These are phyloP conservation scores for Hydrochoerus hydrochaeris DNA, from an alignment of 2,113 vertebrate genomes.

Conservation along the genomic window DNA sequence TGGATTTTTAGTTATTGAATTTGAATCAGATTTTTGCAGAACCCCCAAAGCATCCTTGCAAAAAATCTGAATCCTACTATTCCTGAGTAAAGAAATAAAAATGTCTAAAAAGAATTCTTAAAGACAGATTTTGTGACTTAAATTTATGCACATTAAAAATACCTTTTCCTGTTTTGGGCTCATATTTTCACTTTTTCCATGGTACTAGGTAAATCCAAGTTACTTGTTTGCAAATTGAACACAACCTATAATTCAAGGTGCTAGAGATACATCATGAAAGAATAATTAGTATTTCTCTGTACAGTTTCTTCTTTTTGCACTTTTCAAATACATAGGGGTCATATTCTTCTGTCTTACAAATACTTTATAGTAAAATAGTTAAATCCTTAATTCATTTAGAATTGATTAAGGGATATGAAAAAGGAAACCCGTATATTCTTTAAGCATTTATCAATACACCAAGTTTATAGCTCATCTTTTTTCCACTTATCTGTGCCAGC, in stretches of 20 bases:
- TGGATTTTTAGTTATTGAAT: background rate
- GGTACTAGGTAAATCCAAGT: background rate
- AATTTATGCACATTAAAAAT: constrained; percentile 17
- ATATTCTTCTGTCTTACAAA: background rate
- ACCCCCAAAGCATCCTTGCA: background rate
- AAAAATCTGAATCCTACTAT: background rate
- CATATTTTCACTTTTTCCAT: background rate
- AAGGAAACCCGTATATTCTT: background rate
- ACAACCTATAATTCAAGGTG: background rate
- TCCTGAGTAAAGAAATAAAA: constrained; percentile 27
- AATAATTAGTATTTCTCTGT: constrained; percentile 32
- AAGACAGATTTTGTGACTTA: background rate
- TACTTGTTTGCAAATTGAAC: background rate
- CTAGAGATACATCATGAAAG: background rate
- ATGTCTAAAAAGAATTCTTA: background rate
- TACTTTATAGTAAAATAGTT: constrained; percentile 41
- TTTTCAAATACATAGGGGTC: constrained; percentile 22
- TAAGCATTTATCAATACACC: background rate
- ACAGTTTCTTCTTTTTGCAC: constrained; percentile 9
- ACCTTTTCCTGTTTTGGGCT: background rate
- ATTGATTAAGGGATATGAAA: background rate
- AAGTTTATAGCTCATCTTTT: constrained; percentile 17
- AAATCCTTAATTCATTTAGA: constrained; percentile 35
- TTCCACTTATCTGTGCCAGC: background rate
- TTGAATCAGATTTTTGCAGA: constrained; percentile 20